phyloP scores from a whole-genome alignment of 2,888 invertebrate species.

The Gandaritis pyraliata region DNA sequence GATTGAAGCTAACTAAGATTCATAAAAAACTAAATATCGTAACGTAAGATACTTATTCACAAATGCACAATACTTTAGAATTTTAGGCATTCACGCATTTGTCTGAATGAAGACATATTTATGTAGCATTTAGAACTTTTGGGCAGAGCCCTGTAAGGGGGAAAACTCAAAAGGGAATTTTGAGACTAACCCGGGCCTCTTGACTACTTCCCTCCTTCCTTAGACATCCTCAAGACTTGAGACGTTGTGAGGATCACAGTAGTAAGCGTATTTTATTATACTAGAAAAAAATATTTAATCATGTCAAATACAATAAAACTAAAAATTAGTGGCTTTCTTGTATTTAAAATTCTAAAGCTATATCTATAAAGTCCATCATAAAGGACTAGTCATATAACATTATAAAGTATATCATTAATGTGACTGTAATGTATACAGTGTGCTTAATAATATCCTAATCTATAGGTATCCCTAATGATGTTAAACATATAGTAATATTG shows the following conservation, averaged over 20 bases:
- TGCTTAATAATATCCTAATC: not conserved
- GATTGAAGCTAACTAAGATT: too few species aligned
- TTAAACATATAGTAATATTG: not conserved
- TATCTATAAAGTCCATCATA: not conserved
- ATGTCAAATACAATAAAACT: too few species aligned
- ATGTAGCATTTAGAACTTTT: too few species aligned
- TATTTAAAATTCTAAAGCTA: not conserved
- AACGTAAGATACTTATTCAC: not conserved
- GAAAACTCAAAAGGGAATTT: too few species aligned
- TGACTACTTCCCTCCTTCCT: too few species aligned
- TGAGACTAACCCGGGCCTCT: too few species aligned
- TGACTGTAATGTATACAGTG: not conserved
- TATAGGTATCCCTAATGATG: not conserved
- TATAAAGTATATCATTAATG: not conserved
- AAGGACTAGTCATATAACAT: constrained; percentile 1
- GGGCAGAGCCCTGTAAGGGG: too few species aligned
- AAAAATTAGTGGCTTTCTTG: constrained; percentile 1
- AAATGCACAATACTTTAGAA: not conserved
- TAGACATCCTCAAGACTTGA: not conserved
- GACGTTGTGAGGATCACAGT: too few species aligned
- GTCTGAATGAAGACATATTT: too few species aligned
- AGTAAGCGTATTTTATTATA: not conserved
- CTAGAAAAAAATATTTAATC: not conserved
- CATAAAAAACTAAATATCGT: too few species aligned
- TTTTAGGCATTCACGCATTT: too few species aligned